These are phyloP conservation scores for Nowickia ferox DNA, from an alignment of 2,888 invertebrate species.

Conservation along the genomic window DNA sequence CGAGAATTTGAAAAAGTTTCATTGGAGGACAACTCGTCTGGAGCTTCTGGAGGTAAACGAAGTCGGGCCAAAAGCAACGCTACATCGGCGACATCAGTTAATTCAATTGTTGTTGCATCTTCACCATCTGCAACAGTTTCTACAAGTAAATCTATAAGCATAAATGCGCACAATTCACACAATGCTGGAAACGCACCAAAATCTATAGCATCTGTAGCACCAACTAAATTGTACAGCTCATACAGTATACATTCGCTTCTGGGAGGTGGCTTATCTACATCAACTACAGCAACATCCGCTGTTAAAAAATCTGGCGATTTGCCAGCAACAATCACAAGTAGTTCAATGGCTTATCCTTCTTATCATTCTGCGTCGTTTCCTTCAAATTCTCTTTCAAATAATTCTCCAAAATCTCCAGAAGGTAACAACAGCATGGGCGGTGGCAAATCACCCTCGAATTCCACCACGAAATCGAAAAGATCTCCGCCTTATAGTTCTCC, in stretches of 20 bases:
- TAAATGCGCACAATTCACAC: constrained; percentile 49
- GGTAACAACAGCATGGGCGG: constrained; percentile 74
- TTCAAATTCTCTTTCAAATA: constrained; percentile 77
- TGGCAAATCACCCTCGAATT: constrained; percentile 74
- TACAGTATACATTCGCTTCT: constrained; percentile 94
- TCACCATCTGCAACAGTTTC: constrained; percentile 31
- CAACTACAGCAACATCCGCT: constrained; percentile 39
- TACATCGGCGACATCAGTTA: constrained; percentile 24
- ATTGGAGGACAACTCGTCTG: constrained; percentile 84
- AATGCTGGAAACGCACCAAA: constrained; percentile 49
- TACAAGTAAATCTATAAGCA: constrained; percentile 43
- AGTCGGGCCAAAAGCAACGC: constrained; percentile 83
- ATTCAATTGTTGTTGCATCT: constrained; percentile 47
- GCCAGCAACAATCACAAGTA: constrained; percentile 78
- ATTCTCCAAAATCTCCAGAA: constrained; percentile 83
- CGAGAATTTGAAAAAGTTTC: constrained; percentile 91
- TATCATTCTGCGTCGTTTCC: constrained; percentile 82
- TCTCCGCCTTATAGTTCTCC: constrained; percentile 81
- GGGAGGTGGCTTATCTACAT: constrained; percentile 82
- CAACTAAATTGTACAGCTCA: constrained; percentile 86
- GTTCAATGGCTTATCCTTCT: constrained; percentile 74
- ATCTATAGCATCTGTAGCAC: constrained; percentile 69
- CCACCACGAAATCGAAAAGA: constrained; percentile 77
- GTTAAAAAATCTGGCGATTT: constrained; percentile 76
- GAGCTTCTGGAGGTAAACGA: constrained; percentile 84